A percentile compares a stretch with the other conserved stretches of the same genome.
Conservation (phyloP, 2,113 vertebrate genomes). For the Siniperca chuatsi region DNA sequence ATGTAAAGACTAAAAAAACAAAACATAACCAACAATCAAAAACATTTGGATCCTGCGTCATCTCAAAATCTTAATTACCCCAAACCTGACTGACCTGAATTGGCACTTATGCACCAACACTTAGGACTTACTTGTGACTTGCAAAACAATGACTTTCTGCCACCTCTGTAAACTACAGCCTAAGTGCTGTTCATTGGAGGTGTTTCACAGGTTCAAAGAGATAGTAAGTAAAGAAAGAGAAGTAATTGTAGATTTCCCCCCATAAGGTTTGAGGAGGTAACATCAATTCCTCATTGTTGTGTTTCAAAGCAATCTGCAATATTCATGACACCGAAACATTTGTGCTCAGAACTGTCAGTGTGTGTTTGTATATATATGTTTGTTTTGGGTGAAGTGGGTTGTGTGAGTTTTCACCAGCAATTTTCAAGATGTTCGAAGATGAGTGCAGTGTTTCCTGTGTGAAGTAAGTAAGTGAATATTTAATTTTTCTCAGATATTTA, state of each 20-base stretch:
- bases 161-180: background rate
- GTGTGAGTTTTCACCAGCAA: background rate
- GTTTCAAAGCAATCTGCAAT: background rate
- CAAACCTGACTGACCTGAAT: background rate
- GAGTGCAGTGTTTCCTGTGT: background rate
- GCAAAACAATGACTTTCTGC: background rate
- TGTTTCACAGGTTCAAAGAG: slow-evolving; percentile 14
- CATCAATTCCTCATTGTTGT: background rate
- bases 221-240: background rate
- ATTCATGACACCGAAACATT: background rate
- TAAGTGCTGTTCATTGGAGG: background rate
- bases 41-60: background rate
- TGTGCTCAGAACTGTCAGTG: background rate
- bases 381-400: background rate
- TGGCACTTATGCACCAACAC: background rate
- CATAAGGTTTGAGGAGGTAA: background rate
- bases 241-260: background rate
- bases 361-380: background rate
- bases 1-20: background rate
- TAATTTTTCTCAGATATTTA: background rate
- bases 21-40: background rate
- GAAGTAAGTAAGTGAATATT: background rate
- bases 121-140: slow-evolving; percentile 1
- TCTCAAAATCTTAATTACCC: background rate
- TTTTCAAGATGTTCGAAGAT: background rate